Conservation (phyloP, 2,888 invertebrate species). For the Agrochola lota region DNA sequence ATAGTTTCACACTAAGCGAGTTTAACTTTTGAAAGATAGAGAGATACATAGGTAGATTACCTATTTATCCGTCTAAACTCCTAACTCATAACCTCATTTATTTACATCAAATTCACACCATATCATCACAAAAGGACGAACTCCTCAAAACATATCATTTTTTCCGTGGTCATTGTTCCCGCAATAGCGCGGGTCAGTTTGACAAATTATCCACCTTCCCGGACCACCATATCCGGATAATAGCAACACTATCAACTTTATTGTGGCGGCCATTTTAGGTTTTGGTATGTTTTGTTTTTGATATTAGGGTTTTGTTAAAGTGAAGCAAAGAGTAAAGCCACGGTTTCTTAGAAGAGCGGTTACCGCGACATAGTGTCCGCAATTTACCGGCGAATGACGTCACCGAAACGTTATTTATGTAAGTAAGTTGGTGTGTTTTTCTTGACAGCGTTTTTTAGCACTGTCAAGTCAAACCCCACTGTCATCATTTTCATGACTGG, state of each 20-base stretch:
- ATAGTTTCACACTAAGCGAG: too few relatives aligned
- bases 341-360: too few relatives aligned
- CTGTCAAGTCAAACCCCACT: too few relatives aligned
- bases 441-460: too few relatives aligned
- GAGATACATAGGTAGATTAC: too few relatives aligned
- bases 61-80: too few relatives aligned
- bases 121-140: neutral
- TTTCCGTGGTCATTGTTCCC: conserved; percentile 36
- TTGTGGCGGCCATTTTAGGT: conserved; percentile 32
- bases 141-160: conserved; percentile 25
- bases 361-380: too few relatives aligned
- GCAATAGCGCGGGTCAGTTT: conserved; percentile 34
- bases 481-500: too few relatives aligned
- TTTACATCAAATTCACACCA: conserved; percentile 9
- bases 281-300: conserved; percentile 32
- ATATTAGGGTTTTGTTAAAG: neutral
- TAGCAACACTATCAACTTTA: conserved; percentile 51
- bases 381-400: too few relatives aligned
- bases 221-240: conserved; percentile 21
- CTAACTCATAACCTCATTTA: neutral
- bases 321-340: too few relatives aligned
- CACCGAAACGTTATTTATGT: too few relatives aligned
- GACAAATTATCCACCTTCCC: conserved; percentile 56
- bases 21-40: neutral
- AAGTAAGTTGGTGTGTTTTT: too few relatives aligned